Conservation (phyloP, 2,797 vertebrate species). For the Scolopax bukidnonensis region DNA sequence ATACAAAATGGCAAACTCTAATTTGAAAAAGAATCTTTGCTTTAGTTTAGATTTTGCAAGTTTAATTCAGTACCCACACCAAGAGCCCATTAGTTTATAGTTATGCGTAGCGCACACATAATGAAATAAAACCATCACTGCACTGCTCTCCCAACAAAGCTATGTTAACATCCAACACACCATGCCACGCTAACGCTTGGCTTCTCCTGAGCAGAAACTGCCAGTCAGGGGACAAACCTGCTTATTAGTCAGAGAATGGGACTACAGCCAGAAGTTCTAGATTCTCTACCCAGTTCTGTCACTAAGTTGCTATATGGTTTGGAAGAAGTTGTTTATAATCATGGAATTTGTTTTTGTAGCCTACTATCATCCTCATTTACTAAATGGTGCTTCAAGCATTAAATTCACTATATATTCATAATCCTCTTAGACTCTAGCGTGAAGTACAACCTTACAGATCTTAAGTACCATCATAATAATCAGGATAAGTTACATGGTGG, state of each 20-base stretch:
- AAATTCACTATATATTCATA: slow-evolving; percentile 51
- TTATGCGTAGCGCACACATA: slow-evolving; percentile 9
- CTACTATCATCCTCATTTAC: background rate
- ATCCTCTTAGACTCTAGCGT: slow-evolving; percentile 64
- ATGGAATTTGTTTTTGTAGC: background rate
- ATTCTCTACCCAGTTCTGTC: slow-evolving; percentile 22
- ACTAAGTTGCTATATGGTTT: slow-evolving; percentile 21
- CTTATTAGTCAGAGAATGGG: slow-evolving; percentile 2
- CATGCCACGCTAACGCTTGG: slow-evolving; percentile 46
- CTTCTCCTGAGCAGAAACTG: slow-evolving; percentile 46
- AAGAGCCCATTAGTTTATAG: slow-evolving; percentile 60
- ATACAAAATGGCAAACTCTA: slow-evolving; percentile 65
- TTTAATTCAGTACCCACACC: slow-evolving; percentile 64
- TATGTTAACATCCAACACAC: slow-evolving; percentile 43
- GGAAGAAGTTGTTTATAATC: background rate
- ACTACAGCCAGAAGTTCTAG: slow-evolving; percentile 15
- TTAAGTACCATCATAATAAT: slow-evolving; percentile 11
- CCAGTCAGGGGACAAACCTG: slow-evolving; percentile 48
- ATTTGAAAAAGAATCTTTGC: slow-evolving; percentile 64
- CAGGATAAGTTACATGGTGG: slow-evolving; percentile 44
- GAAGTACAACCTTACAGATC: slow-evolving; percentile 42
- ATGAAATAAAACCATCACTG: slow-evolving; percentile 11
- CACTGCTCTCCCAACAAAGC: slow-evolving; percentile 51
- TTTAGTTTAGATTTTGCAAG: slow-evolving; percentile 65
- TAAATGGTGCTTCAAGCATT: slow-evolving; percentile 35